A percentile compares a stretch with the other conserved stretches of the same genome.
phyloP scores from a whole-genome alignment of 2,797 vertebrate species.

The Lacerta viridis region DNA sequence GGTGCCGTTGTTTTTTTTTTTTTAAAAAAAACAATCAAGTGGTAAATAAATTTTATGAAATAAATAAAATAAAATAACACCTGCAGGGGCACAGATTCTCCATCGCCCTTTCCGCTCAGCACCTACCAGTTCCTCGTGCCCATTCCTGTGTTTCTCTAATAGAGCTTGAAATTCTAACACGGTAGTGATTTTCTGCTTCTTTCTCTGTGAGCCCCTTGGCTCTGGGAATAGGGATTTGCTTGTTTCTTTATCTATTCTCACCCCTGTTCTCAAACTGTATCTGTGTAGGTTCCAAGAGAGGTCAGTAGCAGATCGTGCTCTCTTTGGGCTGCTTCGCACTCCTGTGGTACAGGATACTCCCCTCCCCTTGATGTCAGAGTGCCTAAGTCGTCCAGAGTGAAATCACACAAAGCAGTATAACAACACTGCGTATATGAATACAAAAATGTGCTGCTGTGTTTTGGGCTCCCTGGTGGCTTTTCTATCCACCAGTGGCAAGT shows the following conservation, averaged over 20 bases:
- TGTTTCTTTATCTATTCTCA: constrained; percentile 37
- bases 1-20: too few relatives aligned
- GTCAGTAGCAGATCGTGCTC: not conserved
- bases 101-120: constrained; percentile 63
- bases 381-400: not conserved
- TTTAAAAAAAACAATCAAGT: too few relatives aligned
- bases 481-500: not conserved
- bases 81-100: too few relatives aligned
- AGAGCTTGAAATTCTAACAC: constrained; percentile 67
- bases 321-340: not conserved
- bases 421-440: fast-evolving
- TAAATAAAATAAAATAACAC: too few relatives aligned
- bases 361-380: not conserved
- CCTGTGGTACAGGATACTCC: not conserved
- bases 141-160: constrained; percentile 67
- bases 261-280: constrained; percentile 3
- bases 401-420: not conserved
- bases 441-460: fast-evolving
- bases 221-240: constrained; percentile 39
- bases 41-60: too few relatives aligned
- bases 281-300: not conserved
- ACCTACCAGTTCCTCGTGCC: constrained; percentile 52
- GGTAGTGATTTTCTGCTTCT: constrained; percentile 45
- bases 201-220: constrained; percentile 15
- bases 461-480: fast-evolving